Percentiles rank a stretch among this genome's conserved stretches.
Evolutionary conservation across 2,113 vertebrate genomes (phyloP).

Genomic region (Phaethornis superciliosus): DNA sequence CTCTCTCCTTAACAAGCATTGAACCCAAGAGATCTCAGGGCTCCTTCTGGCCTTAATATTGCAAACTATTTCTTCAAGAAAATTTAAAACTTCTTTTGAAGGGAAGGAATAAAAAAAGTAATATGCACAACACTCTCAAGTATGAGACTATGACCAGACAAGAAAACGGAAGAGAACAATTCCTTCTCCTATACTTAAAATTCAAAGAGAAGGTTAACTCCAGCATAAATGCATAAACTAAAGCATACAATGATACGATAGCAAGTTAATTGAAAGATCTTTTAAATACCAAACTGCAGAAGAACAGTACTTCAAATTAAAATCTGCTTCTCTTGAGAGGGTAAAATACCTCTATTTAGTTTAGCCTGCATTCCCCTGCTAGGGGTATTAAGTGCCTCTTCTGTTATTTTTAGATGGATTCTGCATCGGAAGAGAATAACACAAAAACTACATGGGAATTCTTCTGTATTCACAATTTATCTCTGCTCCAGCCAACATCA

Average conservation of each 20-base stretch:
- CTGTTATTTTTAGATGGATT: not conserved
- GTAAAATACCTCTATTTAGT: not conserved
- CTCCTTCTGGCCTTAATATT: not conserved
- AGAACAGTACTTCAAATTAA: not conserved
- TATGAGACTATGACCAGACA: not conserved
- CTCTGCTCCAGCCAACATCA: not conserved
- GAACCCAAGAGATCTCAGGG: fast-evolving
- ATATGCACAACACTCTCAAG: not conserved
- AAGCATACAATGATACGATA: not conserved
- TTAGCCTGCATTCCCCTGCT: not conserved
- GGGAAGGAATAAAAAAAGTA: not conserved
- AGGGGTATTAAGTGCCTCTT: not conserved
- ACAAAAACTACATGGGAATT: not conserved
- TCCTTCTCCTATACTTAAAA: not conserved
- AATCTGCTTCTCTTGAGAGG: not conserved
- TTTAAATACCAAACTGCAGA: not conserved
- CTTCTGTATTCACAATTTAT: not conserved
- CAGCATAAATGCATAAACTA: not conserved
- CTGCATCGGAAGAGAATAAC: not conserved
- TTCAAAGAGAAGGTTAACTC: not conserved
- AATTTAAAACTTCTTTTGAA: not conserved
- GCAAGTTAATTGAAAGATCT: not conserved
- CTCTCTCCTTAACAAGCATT: not conserved
- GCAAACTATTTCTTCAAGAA: not conserved
- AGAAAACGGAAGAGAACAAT: not conserved